Evolutionary conservation across 2,888 invertebrate genomes (phyloP), one percentile per base, ranked within the genome.

Genomic region (Aquatica leii): DNA sequence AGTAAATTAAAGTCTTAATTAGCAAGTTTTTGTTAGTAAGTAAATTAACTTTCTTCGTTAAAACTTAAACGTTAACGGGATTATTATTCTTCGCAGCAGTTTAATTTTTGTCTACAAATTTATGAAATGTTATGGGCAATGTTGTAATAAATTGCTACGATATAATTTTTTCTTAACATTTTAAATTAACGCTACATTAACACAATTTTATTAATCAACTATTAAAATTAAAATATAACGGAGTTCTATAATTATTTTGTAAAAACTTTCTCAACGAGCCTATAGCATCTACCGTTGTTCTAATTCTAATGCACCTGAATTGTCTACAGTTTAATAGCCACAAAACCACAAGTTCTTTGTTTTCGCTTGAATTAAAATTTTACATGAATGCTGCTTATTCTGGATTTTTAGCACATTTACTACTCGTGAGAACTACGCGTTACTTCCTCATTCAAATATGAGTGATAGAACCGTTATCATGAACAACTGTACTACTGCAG

Each of bases 371-470:
- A 62, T 53, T 35, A 62, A 37, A 62, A 40, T 24, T 40, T 49
- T n/a, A 60, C 21, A 48, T 41, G 48, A 58, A 51, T 9, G 20
- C 40, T 46, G 24, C 49, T 48, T 49, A 48, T 41, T 48, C 34
- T 48, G 35, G 17, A 58, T 50, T 62, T 57, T 62, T 57, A 52
- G 24, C 46, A 40, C 57, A 57, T 46, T 66, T 66, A 64, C 61
- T 48, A 57, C 70, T 73, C 74, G 75, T 75, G 75, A 73, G 74
- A 75, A 75, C 70, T 69, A 68, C 68, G 67, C 65, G 66, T 62
- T 65, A 73, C 75, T 75, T 75, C 74, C 74, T 74, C 71, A 71
- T 75, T 74, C 73, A 71, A 71, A 74, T 63, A 49, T 71, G 72
- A 73, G 73, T 69, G 71, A 71, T 68, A 67, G 70, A 65, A 69